A percentile compares a stretch with the other conserved stretches of the same genome.
Evolutionary conservation across 2,888 invertebrate species (phyloP).

Genomic region (Adela reaumurella): DNA sequence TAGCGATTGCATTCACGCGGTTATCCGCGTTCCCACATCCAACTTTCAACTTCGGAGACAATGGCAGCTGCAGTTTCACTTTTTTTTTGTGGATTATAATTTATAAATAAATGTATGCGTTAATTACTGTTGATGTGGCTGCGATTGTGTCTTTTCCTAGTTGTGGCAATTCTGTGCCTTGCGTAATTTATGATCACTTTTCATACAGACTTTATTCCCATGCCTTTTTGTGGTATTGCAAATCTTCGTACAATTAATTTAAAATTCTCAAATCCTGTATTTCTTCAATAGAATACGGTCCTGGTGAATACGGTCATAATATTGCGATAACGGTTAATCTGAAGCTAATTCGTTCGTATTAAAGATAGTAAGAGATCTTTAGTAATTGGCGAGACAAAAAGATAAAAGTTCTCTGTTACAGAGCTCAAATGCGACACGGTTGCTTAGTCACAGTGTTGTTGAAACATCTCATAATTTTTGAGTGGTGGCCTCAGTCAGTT

Average conservation of each 20-base stretch:
- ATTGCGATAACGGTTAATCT: not conserved
- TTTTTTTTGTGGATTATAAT: constrained; percentile 27
- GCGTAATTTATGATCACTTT: not conserved
- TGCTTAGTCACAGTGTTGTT: not conserved
- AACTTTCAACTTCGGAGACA: constrained; percentile 45
- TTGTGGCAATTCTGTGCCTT: not conserved
- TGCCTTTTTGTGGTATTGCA: constrained; percentile 1
- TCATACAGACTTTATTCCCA: not conserved
- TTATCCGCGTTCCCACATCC: constrained; percentile 31
- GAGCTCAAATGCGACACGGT: not conserved
- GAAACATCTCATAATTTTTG: no score
- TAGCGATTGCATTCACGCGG: constrained; percentile 21
- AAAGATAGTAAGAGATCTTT: not conserved
- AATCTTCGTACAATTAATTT: not conserved
- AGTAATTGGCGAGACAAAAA: not conserved
- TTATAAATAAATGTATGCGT: constrained; percentile 10
- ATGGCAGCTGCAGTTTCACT: constrained; percentile 48
- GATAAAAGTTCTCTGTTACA: not conserved
- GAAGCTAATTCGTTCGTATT: not conserved
- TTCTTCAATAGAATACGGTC: no score
- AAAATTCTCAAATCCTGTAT: not conserved
- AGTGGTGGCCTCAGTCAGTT: no score
- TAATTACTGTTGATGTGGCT: constrained; percentile 22
- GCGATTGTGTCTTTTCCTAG: not conserved
- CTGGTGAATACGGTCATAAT: no score